Conservation (phyloP, 2,113 vertebrate species). For the Candoia aspera region DNA sequence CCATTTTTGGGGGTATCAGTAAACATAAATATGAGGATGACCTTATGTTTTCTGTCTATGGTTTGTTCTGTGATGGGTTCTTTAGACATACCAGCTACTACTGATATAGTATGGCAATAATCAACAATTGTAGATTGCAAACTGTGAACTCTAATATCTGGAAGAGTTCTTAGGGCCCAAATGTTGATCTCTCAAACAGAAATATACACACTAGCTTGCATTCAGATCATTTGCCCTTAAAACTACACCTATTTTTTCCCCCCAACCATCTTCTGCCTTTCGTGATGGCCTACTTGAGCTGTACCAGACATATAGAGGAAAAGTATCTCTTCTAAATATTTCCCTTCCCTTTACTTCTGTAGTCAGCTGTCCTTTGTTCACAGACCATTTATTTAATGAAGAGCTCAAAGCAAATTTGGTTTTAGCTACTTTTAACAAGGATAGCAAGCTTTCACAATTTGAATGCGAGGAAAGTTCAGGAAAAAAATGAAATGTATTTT, state of each 20-base stretch:
- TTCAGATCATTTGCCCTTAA: background rate
- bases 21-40: background rate
- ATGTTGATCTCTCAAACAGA: background rate
- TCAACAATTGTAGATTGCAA: background rate
- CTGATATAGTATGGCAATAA: background rate
- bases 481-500: slow-evolving; percentile 59
- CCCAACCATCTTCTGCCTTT: background rate
- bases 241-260: background rate
- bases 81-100: background rate
- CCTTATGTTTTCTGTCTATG: background rate
- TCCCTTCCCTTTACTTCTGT: slow-evolving; percentile 37
- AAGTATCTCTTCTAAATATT: slow-evolving; percentile 40
- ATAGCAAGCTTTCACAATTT: slow-evolving; percentile 61
- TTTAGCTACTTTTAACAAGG: slow-evolving; percentile 60
- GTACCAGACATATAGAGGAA: background rate
- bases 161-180: background rate
- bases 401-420: slow-evolving; percentile 61
- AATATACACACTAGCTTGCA: background rate
- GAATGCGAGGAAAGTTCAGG: slow-evolving; percentile 59
- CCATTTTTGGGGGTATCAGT: background rate
- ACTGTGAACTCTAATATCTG: background rate
- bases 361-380: slow-evolving; percentile 62
- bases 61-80: background rate
- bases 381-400: slow-evolving; percentile 60
- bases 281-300: slow-evolving; percentile 1